Evolutionary conservation across 1,140 invertebrate species (phyloP), one percentile per base, ranked within the genome.

Genomic region (Mylabris phalerata): DNA sequence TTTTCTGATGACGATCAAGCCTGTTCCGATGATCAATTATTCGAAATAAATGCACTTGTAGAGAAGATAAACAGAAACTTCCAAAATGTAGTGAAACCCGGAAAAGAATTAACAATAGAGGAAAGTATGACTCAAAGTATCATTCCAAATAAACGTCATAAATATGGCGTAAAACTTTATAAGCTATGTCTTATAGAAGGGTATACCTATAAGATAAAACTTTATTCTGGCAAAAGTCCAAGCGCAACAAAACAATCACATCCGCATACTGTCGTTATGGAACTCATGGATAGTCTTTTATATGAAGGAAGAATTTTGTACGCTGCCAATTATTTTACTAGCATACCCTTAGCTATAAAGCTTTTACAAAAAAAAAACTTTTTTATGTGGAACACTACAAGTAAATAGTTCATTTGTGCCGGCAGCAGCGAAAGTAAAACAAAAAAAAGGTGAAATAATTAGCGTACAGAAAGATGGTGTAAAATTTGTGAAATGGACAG

Each of bases 41-140:
- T 19, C 19, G 1, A 19, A 19, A 19, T 19, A 19, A 19, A 2
- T 19, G 19, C 19, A 19, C 19, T 19, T 19, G 19, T 19, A 19
- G 19, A 19, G 19, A 19, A 19, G 19, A 19, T 19, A 19, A 10
- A 40, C 6, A 0, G 39, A 40, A 6, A 10, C 6, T 40, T 10
- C 39, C 10, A 40, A 40, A 40, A 7, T 2, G 10, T 1, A 1
- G 6, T 40, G 39, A 40, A 40, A 55, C 54, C 67, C 57, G 59
- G 48, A n/a, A 52, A 70, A 70, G 61, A 70, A 13, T 50, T 75
- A 40, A 69, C 63, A 38, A 61, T 76, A 38, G 72, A 76, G 62
- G 73, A 76, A 61, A 63, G 49, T 10, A 24, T 75, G 46, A 54
- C 73, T 10, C 68, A 70, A 32, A 73, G 67, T 50, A 54, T 62